A percentile compares a stretch with the other conserved stretches of the same genome.
Evolutionary conservation across 1,140 invertebrate genomes (phyloP).

Genomic region (Philotrypesis tridentata): DNA sequence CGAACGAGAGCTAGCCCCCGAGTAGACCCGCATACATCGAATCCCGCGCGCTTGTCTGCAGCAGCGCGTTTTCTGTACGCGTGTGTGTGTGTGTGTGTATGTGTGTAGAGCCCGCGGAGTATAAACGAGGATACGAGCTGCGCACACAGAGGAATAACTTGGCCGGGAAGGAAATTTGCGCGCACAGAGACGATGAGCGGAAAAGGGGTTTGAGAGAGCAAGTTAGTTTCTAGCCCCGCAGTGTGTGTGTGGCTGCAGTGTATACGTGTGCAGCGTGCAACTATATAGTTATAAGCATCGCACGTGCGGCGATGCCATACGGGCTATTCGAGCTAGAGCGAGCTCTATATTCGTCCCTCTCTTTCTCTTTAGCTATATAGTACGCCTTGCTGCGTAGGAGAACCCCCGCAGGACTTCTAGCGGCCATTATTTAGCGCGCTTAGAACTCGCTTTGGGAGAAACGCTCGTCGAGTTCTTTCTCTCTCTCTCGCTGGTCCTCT

Average conservation of each 20-base stretch:
- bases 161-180: constrained; percentile 53
- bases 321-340: constrained; percentile 56
- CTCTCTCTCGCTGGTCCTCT: neutral
- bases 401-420: constrained; percentile 63
- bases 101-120: neutral
- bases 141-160: constrained; percentile 48
- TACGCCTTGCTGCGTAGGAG: neutral
- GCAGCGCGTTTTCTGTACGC: too few relatives aligned
- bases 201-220: neutral
- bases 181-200: constrained; percentile 37
- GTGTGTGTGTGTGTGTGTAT: neutral
- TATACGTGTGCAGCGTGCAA: too few relatives aligned
- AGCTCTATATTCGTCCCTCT: constrained; percentile 29
- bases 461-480: constrained; percentile 43
- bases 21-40: neutral
- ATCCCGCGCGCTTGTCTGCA: neutral
- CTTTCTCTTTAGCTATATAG: constrained; percentile 26
- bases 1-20: too few relatives aligned
- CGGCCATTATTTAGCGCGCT: constrained; percentile 71
- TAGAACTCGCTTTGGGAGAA: constrained; percentile 65
- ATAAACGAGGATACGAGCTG: neutral
- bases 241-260: too few relatives aligned
- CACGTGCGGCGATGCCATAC: constrained; percentile 49
- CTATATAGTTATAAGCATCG: neutral
- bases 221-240: neutral